Evolutionary conservation across 2,888 invertebrate genomes (phyloP).

Genomic region (Orchesellides sinensis): DNA sequence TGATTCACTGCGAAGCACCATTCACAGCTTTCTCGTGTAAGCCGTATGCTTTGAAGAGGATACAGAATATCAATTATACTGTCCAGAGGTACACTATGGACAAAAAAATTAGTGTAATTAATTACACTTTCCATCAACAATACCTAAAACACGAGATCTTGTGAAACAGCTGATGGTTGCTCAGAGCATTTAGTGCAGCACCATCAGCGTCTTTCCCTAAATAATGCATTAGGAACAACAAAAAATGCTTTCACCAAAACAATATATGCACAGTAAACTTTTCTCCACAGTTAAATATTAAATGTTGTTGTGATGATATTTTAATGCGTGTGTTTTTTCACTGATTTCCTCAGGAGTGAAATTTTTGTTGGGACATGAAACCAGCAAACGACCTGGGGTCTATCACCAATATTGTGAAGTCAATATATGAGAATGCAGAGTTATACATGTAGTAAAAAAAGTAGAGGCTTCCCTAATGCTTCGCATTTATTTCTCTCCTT

Average conservation of each 20-base stretch:
- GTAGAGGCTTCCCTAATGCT: conserved; percentile 55
- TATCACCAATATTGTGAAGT: conserved; percentile 40
- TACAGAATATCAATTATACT: conserved; percentile 22
- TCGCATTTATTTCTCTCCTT: conserved; percentile 19
- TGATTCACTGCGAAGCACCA: conserved; percentile 37
- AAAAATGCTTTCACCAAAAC: neutral
- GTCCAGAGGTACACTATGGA: conserved; percentile 23
- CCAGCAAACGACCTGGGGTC: conserved; percentile 48
- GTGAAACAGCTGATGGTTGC: conserved; percentile 59
- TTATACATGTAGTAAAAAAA: conserved; percentile 16
- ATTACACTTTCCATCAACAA: conserved; percentile 62
- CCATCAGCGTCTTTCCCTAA: conserved; percentile 11
- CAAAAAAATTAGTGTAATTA: conserved; percentile 50
- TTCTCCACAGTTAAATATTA: conserved; percentile 10
- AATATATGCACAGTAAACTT: neutral
- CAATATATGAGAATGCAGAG: conserved; percentile 49
- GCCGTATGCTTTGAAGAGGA: neutral
- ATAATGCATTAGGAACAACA: conserved; percentile 20
- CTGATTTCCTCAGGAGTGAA: conserved; percentile 45
- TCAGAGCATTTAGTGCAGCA: conserved; percentile 26
- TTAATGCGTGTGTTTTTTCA: conserved; percentile 36
- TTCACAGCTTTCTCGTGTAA: conserved; percentile 21
- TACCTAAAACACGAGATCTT: conserved; percentile 57
- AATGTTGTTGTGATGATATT: conserved; percentile 28
- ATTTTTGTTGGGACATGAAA: conserved; percentile 40